Conservation (phyloP, 2,888 invertebrate genomes). For the Amblyteles armatorius region DNA sequence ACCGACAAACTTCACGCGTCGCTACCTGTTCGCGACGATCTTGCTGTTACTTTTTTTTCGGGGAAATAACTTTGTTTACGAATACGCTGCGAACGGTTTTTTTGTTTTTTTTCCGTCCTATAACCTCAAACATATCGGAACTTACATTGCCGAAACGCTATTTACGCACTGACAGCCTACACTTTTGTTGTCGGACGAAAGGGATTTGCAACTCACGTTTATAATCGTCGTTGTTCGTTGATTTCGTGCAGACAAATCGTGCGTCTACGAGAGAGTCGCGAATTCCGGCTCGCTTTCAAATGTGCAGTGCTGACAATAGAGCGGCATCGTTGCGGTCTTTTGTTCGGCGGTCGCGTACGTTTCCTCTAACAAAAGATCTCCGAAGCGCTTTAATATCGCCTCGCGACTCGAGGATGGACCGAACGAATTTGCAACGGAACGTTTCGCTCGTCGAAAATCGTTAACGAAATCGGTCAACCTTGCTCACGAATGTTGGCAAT, state of each 20-base stretch:
- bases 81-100: neutral
- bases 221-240: slow-evolving; percentile 4
- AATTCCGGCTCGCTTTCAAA: slow-evolving; percentile 60
- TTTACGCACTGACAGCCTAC: slow-evolving; percentile 32
- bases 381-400: neutral
- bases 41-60: neutral
- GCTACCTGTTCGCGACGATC: neutral
- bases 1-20: neutral
- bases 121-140: slow-evolving; percentile 70
- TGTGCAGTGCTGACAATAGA: slow-evolving; percentile 62
- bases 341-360: slow-evolving; percentile 3
- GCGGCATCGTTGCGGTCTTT: neutral
- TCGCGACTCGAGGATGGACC: neutral
- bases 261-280: slow-evolving; percentile 10
- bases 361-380: neutral
- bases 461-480: neutral
- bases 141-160: slow-evolving; percentile 33
- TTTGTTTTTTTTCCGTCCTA: slow-evolving; percentile 23
- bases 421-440: neutral
- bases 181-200: slow-evolving; percentile 2
- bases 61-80: slow-evolving; percentile 57
- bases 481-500: slow-evolving; percentile 50
- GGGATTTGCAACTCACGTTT: slow-evolving; percentile 43
- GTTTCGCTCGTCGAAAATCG: neutral
- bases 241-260: slow-evolving; percentile 21